Base-by-base conservation (phyloP, 2,888 invertebrate species). In the Sminthurides aquaticus region DNA sequence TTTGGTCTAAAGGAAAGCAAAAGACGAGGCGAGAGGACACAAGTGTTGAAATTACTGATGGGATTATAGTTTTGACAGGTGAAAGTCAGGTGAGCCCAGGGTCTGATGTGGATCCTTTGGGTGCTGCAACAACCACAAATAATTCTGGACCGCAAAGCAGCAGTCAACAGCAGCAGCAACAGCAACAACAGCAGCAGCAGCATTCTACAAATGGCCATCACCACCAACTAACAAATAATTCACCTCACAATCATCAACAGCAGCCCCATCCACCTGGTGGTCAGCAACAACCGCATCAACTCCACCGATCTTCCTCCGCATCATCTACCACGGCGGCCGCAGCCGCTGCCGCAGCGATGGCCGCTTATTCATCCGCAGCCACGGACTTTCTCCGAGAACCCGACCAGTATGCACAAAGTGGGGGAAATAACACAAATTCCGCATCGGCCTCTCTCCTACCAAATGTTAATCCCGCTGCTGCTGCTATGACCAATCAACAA, bases 311-410 rank as follows among this genome's bases (percentile, higher is more conserved):
- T 49, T 49, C 62, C 28, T 11, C 57, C 29, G 26, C 76, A 49
- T 76, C 77, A 59, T 76, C 77, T 49, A 76, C 77, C 63, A 78
- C 78, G 77, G 76, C 74, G 75, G 67, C 76, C 76, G 63, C 74
- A 76, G 68, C 78, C 77, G 60, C 79, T 77, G 24, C 88, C 78
- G 88, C 88, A 78, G 85, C 88, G 61, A 87, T 88, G 0, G 84
- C 88, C 0, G 79, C 88, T 60, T 87, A 87, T 43, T 88, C 88
- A 76, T 84, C 86, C 3, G 86, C 87, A 69, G 82, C 85, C 18
- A 84, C 86, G 0, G 85, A 87, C 1, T 71, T 71, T 49, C 67
- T 69, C 28, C 66, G 73, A 27, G 73, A 71, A 56, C 63, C 63
- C 0, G 73, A 70, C 60, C 71, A 70, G 34, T 71, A 72, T 55